Base-by-base conservation (phyloP, 2,113 vertebrate species). In the Megaleporinus macrocephalus region DNA sequence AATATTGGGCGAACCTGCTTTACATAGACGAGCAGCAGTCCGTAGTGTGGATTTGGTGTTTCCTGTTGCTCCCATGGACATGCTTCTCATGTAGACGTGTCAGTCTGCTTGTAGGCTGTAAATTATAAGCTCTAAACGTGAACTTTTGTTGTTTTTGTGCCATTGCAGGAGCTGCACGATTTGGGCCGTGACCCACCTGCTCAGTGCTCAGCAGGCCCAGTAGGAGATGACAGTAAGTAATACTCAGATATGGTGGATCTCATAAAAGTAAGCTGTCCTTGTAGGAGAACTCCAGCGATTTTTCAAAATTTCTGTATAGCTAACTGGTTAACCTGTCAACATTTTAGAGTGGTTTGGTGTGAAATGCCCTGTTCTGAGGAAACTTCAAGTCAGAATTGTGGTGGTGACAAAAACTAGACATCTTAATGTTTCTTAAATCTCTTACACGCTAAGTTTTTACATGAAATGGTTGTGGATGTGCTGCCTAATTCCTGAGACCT, bases 111-210 rank as follows among this genome's bases (percentile, higher is more conserved):
- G 20, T 66, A 18, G 63, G 12, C 63, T 66, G 16, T 33, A 66
- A 33, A 36, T 18, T 30, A 6, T n/a, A 1, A 2, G 6, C n/a
- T 61, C 6, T 24, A 4, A 16, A 73, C n/a, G 13, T 73, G 9
- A 49, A 76, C n/a, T n/a, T n/a, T n/a, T n/a, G 41, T 20, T 71
- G 15, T 74, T 33, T 68, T 15, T 78, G 15, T 86, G 41, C 41
- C 11, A n/a, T 68, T 88, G 55, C 84, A 98, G 97, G 97, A 98
- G 89, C 95, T 99, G 94, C 98, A 98, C 85, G 97, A 99, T 84
- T 95, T 99, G 96, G 97, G 97, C 89, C 95, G 97, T 94, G 97
- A 99, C 85, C 97, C 97, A 84, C 97, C 97, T 90, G 97, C 97
- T 89, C 97, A 98, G 92, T 99, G 97, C 96, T 98, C 97, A 87